Base-by-base conservation (phyloP, 1,140 invertebrate species). In the Parapsyche elsis region DNA sequence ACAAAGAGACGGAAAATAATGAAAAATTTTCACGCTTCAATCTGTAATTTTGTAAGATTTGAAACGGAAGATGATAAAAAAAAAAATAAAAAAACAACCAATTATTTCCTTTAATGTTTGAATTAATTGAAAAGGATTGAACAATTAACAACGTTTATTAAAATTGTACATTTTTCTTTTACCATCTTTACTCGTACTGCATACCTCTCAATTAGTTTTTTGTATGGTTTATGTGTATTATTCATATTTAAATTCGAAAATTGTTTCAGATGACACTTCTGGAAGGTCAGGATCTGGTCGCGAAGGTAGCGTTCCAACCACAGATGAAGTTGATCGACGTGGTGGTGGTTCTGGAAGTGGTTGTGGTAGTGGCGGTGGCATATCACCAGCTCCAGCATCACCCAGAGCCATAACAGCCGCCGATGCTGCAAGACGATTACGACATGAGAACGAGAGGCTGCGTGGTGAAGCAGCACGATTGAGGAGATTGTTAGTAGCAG, bases 391-490 rank as follows among this genome's bases (percentile, higher is more conserved):
- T 49, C 87, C 87, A 5, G 88, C 87, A 46, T 89, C 88, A 38
- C 88, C 88, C 9, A 87, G 88, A 74, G 86, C 88, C 85, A 85
- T 89, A 67, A 86, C 86, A 30, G 88, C 87, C 9, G 85, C 88
- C 1, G 88, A 89, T 83, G 84, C 89, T 49, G 87, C 90, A 0
- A 87, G 91, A 24, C 87, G 92, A 19, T 87, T 94, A 1, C 88
- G 92, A 61, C 83, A 91, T 45, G 91, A 93, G 83, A 93, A 94
- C 83, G 91, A 92, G 84, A 89, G 90, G 80, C 87, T 94, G 30
- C 89, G 77, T n/a, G 82, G 82, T 1, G 82, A 83, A 30, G 82
- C 71, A 14, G 92, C 92, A 1, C 88, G 92, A 84, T 88, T 94
- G 24, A 88, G 91, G 45, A 86, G 91, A 57, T 84, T 92, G 46